A percentile compares a stretch with the other conserved stretches of the same genome.
phyloP scores from a whole-genome alignment of 2,797 vertebrate species.

The Helostoma temminkii region DNA sequence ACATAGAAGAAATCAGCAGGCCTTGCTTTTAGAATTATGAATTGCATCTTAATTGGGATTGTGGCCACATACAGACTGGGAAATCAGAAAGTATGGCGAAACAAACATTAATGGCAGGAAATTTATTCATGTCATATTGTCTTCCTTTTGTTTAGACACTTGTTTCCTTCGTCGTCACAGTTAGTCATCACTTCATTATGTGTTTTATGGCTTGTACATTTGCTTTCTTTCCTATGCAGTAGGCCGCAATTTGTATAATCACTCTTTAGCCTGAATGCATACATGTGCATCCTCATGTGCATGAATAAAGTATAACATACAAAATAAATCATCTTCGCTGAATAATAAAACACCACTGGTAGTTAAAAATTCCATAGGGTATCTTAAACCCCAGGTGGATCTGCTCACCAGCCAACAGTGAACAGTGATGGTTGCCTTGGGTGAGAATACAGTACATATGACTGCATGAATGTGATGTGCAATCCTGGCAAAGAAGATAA shows the following conservation, averaged over 20 bases:
- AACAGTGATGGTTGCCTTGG: neutral
- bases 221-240: neutral
- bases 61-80: neutral
- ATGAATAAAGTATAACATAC: neutral
- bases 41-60: neutral
- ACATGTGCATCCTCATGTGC: neutral
- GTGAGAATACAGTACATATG: constrained; percentile 10
- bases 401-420: neutral
- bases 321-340: neutral
- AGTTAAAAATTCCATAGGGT: neutral
- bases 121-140: too few relatives aligned
- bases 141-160: too few relatives aligned
- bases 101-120: too few relatives aligned
- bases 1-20: too few relatives aligned
- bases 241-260: neutral
- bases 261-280: neutral
- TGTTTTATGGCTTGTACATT: neutral
- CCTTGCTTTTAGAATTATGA: too few relatives aligned
- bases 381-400: neutral
- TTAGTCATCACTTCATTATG: neutral
- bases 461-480: constrained; percentile 14
- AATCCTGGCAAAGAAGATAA: constrained; percentile 33
- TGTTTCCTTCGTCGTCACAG: neutral
- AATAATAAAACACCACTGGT: neutral
- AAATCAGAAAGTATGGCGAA: neutral